Conservation (phyloP, 1,140 invertebrate genomes). For the Drosophila oshimai region DNA sequence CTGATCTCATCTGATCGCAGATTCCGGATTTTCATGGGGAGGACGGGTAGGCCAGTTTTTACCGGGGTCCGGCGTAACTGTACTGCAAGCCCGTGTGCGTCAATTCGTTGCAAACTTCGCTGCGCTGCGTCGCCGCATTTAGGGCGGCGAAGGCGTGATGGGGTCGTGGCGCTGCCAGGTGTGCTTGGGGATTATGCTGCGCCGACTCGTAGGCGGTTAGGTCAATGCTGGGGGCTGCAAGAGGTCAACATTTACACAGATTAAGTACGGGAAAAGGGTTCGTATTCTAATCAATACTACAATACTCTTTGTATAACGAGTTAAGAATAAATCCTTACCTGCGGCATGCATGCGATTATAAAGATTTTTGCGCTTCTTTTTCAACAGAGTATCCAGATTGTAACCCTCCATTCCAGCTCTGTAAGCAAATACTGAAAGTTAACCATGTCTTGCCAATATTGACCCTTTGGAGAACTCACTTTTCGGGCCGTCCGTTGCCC, state of each 20-base stretch:
- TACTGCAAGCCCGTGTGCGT: constrained; percentile 45
- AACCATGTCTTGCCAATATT: neutral
- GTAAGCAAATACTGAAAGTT: neutral
- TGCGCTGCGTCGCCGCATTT: constrained; percentile 41
- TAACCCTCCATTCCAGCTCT: constrained; percentile 63
- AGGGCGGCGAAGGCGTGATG: constrained; percentile 66
- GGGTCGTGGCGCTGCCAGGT: constrained; percentile 42
- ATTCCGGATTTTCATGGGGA: constrained; percentile 3
- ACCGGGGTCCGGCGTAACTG: constrained; percentile 62
- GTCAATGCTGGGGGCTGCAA: constrained; percentile 55
- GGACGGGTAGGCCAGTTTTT: constrained; percentile 35
- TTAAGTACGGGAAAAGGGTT: neutral
- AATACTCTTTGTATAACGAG: no score
- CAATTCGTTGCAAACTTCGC: constrained; percentile 59
- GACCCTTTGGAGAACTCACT: constrained; percentile 44
- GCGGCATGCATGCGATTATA: constrained; percentile 78
- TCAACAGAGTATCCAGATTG: constrained; percentile 71
- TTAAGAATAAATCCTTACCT: constrained; percentile 23
- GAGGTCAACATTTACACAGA: neutral
- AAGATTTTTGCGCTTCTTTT: constrained; percentile 79
- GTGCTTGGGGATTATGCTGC: constrained; percentile 34
- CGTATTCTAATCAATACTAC: no score
- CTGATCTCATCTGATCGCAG: constrained; percentile 3
- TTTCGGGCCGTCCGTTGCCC: constrained; percentile 65
- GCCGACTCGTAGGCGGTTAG: constrained; percentile 42